Percentiles rank a stretch among this genome's conserved stretches.
Conservation (phyloP, 2,113 vertebrate genomes). For the Nycticorax nycticorax region DNA sequence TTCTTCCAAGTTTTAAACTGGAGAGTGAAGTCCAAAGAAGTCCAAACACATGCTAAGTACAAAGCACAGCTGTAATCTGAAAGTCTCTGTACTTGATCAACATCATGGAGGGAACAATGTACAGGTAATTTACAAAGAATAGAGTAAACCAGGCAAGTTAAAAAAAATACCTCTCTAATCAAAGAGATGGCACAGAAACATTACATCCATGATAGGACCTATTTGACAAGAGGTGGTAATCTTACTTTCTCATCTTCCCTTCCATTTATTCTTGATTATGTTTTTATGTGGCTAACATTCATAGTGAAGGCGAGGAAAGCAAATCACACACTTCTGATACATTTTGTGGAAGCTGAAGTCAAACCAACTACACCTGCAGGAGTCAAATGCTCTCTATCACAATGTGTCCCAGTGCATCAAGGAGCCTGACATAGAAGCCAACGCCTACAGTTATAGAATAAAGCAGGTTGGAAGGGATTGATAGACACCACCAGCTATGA, state of each 20-base stretch:
- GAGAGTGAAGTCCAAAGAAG: background rate
- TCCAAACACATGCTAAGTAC: background rate
- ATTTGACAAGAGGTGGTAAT: background rate
- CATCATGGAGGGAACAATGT: background rate
- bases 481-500: background rate
- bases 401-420: background rate
- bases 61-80: background rate
- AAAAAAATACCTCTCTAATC: background rate
- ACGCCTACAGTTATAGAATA: background rate
- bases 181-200: background rate
- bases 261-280: background rate
- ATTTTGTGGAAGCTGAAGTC: background rate
- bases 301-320: background rate
- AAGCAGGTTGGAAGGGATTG: background rate
- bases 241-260: background rate
- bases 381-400: background rate
- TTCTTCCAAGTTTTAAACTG: background rate
- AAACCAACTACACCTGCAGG: background rate
- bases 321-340: background rate
- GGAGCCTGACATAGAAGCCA: background rate
- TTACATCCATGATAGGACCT: background rate
- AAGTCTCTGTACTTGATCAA: background rate
- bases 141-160: background rate
- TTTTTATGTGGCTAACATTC: background rate
- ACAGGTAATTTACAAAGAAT: background rate